These are phyloP conservation scores for Choristoneura rosaceana DNA, from an alignment of 2,888 invertebrate species.

Conservation along the genomic window DNA sequence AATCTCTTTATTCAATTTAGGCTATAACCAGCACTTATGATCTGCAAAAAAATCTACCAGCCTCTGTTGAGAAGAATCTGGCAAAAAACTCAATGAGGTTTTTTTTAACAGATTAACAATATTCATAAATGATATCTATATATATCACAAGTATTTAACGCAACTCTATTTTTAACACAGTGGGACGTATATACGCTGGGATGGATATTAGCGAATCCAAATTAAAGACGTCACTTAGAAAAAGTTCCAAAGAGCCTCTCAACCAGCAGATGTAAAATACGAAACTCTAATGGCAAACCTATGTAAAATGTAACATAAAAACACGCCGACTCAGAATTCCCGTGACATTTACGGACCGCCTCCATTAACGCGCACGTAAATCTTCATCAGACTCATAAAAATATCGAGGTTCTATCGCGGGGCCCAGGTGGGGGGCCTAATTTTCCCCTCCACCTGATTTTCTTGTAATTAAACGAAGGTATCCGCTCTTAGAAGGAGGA, in stretches of 20 bases:
- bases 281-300: constrained; percentile 37
- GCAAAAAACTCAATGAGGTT: too few relatives aligned
- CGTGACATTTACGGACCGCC: constrained; percentile 16
- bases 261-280: constrained; percentile 2
- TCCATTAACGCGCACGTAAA: constrained; percentile 38
- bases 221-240: not conserved
- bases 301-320: constrained; percentile 38
- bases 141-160: too few relatives aligned
- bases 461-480: constrained; percentile 67
- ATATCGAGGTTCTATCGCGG: constrained; percentile 56
- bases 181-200: too few relatives aligned
- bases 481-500: constrained; percentile 54
- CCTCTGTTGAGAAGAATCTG: too few relatives aligned
- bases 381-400: constrained; percentile 42
- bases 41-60: too few relatives aligned
- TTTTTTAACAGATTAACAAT: too few relatives aligned
- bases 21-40: too few relatives aligned
- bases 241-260: constrained; percentile 2
- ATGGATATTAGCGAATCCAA: too few relatives aligned
- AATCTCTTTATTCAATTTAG: too few relatives aligned
- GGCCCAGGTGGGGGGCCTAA: constrained; percentile 58
- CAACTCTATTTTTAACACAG: too few relatives aligned
- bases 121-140: too few relatives aligned
- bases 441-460: constrained; percentile 62
- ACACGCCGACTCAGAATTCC: constrained; percentile 22